Conservation (phyloP, 2,888 invertebrate species). For the Capitulum mitella region DNA sequence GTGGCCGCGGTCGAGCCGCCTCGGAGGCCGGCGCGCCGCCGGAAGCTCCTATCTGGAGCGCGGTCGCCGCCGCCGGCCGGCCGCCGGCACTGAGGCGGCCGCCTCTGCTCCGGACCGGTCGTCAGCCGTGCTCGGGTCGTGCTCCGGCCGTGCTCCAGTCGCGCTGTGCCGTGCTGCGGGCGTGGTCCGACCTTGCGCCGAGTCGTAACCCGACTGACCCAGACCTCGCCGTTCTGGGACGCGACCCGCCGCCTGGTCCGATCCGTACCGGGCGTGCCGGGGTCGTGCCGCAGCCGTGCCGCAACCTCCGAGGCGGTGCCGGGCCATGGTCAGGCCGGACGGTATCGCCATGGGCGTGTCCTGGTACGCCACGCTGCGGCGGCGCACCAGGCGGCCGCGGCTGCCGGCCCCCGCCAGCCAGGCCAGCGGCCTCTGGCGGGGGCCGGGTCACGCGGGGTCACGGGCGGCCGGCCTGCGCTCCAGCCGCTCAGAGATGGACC, state of each 20-base stretch:
- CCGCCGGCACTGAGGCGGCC: background rate
- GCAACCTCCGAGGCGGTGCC: too few relatives aligned
- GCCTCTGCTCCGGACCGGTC: too few relatives aligned
- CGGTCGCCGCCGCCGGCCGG: background rate
- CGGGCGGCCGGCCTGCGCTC: background rate
- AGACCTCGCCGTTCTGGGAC: too few relatives aligned
- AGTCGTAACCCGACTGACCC: too few relatives aligned
- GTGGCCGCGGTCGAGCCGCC: background rate
- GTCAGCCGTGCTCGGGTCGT: background rate
- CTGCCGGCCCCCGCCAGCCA: background rate
- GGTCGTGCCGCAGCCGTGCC: too few relatives aligned
- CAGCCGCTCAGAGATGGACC: background rate
- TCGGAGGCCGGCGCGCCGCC: background rate
- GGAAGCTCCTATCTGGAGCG: background rate
- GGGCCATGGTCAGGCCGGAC: too few relatives aligned
- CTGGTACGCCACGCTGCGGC: conserved; percentile 8
- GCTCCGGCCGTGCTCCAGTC: background rate
- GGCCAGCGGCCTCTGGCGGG: background rate
- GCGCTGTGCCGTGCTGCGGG: background rate
- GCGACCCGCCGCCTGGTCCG: too few relatives aligned
- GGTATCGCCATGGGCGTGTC: background rate
- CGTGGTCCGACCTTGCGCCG: background rate
- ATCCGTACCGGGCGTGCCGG: too few relatives aligned
- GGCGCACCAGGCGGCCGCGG: background rate
- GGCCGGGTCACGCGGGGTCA: background rate